Percentiles rank a stretch among this genome's conserved stretches.
These are phyloP conservation scores for Myiotriccus ornatus DNA, from an alignment of 2,797 vertebrate species.

Conservation along the genomic window DNA sequence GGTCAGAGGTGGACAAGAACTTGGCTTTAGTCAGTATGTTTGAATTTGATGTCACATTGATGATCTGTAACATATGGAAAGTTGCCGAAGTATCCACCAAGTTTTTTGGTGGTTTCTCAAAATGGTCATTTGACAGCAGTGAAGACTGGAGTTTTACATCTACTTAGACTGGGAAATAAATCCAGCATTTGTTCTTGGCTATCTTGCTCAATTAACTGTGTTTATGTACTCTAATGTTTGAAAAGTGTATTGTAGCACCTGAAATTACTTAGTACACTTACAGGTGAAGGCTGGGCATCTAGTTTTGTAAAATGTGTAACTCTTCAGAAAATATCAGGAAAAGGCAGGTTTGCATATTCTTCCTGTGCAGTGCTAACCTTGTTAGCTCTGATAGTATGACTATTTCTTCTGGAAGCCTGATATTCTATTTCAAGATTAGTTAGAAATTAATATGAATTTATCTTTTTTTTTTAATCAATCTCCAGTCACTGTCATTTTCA, in stretches of 20 bases:
- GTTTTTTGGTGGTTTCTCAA: neutral
- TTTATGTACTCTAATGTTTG: neutral
- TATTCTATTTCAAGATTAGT: too few species aligned
- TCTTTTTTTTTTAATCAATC: too few species aligned
- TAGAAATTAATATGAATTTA: too few species aligned
- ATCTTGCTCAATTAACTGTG: neutral
- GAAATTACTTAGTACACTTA: neutral
- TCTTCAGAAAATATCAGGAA: neutral
- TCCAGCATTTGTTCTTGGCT: neutral
- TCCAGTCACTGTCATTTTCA: too few species aligned
- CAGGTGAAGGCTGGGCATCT: neutral
- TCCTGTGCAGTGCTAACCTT: neutral
- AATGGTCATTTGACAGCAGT: neutral
- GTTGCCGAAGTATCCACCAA: neutral
- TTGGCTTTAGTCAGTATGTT: neutral
- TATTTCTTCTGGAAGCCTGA: neutral
- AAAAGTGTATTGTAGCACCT: neutral
- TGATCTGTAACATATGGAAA: neutral
- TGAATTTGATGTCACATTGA: neutral
- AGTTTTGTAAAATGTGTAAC: neutral
- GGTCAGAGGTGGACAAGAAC: neutral
- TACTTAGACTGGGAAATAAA: neutral
- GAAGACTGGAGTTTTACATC: neutral
- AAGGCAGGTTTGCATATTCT: neutral
- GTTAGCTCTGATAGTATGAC: neutral